These are phyloP conservation scores for Gandaritis pyraliata DNA, from an alignment of 2,888 invertebrate species.

Conservation along the genomic window DNA sequence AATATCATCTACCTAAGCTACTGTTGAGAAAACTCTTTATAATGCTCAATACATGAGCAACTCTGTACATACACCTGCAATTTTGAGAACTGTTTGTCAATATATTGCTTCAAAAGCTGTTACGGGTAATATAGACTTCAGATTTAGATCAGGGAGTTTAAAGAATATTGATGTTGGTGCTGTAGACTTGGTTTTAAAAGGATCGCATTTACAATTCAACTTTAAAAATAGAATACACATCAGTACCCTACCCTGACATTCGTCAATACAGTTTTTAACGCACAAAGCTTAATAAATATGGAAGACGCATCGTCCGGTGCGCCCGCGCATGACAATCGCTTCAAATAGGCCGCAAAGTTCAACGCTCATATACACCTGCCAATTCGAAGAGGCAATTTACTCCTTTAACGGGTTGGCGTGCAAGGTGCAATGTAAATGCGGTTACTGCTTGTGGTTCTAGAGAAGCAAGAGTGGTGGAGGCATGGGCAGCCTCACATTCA, in stretches of 20 bases:
- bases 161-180: no score
- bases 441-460: constrained; percentile 63
- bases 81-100: no score
- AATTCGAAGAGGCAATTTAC: constrained; percentile 60
- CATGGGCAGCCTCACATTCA: constrained; percentile 77
- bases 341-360: constrained; percentile 77
- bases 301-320: constrained; percentile 54
- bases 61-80: neutral
- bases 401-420: constrained; percentile 48
- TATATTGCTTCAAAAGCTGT: no score
- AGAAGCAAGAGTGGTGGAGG: constrained; percentile 68
- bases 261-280: constrained; percentile 40
- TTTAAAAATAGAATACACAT: constrained; percentile 25
- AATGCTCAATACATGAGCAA: neutral
- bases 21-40: constrained; percentile 10
- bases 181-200: no score
- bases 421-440: constrained; percentile 59
- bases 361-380: constrained; percentile 73
- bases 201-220: neutral
- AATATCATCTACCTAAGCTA: constrained; percentile 19
- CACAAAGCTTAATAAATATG: constrained; percentile 60
- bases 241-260: constrained; percentile 7
- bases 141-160: no score
- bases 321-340: constrained; percentile 62
- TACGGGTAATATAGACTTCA: no score